Evolutionary conservation across 2,888 invertebrate species (phyloP), one percentile per base, ranked within the genome.

Genomic region (Criorhina ranunculi): DNA sequence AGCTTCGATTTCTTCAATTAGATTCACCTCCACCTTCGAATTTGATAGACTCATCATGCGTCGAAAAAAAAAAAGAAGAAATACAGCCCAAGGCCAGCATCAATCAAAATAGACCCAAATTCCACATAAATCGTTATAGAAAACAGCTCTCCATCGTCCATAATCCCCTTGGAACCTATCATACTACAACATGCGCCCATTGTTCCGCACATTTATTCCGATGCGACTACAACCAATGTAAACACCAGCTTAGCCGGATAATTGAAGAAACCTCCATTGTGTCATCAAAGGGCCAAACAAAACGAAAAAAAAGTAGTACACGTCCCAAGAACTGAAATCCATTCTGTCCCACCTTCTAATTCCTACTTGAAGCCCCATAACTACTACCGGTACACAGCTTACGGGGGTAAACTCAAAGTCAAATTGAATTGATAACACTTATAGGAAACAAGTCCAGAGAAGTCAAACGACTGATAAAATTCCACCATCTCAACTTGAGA

Each of bases 271-370:
- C 79, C 59, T 66, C 66, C 79, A 44, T 70, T 31, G 72, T 46
- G 72, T 46, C 78, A 70, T 59, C 66, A 66, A 53, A 51, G 55
- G 44, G n/a, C 59, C 29, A 29, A 4, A n/a, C n/a, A n/a, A n/a
- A n/a, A n/a, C n/a, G n/a, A n/a, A n/a, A n/a, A 12, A 62, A 57
- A 80, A 75, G 33, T 75, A 75, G 80, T 75, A 42, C 80, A 75
- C 42, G 40, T 49, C 24, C 46, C 57, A 66, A 53, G 12, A 51
- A 35, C 11, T 24, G 9, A 37, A 76, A 66, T 66, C 66, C 57
- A 40, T 66, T 66, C 40, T 4, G 44, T 46, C 44, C 7, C 17
- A 46, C 31, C 51, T 37, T 31, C 51, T 35, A 35, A 24, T 24
- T 3, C n/a, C 11, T 33, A 31, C 37, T 44, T n/a, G 80, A 80